Percentiles rank a stretch among this genome's conserved stretches.
These are phyloP conservation scores for Pelodytes ibericus DNA, from an alignment of 2,797 vertebrate species.

Conservation along the genomic window DNA sequence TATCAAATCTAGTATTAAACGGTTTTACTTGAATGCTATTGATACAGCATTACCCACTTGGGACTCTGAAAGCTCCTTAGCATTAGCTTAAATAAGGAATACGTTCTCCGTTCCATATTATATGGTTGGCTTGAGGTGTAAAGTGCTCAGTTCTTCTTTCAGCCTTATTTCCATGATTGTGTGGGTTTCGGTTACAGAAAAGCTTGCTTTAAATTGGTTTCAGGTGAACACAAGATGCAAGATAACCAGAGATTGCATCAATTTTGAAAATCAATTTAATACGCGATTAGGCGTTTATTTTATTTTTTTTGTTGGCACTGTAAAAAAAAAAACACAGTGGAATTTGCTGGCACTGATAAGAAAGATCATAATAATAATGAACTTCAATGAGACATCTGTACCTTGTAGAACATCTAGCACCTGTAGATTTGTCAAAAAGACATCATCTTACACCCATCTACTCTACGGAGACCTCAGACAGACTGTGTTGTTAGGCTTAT, in stretches of 20 bases:
- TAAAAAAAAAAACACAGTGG: too few species aligned
- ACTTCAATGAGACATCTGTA: too few species aligned
- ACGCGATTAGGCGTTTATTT: too few species aligned
- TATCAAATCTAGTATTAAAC: constrained; percentile 13
- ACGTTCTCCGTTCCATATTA: constrained; percentile 10
- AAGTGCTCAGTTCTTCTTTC: neutral
- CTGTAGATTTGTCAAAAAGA: too few species aligned
- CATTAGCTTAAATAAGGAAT: constrained; percentile 27
- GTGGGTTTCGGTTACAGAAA: neutral
- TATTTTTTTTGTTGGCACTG: too few species aligned
- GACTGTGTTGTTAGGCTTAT: too few species aligned
- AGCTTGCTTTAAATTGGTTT: neutral
- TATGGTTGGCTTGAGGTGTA: constrained; percentile 14
- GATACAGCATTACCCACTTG: neutral
- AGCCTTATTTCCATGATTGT: constrained; percentile 11
- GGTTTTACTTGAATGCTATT: neutral
- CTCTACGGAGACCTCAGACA: too few species aligned
- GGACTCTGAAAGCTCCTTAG: neutral
- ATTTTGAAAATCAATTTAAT: too few species aligned
- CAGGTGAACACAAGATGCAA: neutral
- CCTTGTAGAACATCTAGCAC: too few species aligned
- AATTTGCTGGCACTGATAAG: too few species aligned
- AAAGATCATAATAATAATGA: too few species aligned
- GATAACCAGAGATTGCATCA: neutral
- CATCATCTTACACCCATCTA: too few species aligned